Evolutionary conservation across 2,113 vertebrate species (phyloP), one percentile per base, ranked within the genome.

Genomic region (Bostrychus sinensis): DNA sequence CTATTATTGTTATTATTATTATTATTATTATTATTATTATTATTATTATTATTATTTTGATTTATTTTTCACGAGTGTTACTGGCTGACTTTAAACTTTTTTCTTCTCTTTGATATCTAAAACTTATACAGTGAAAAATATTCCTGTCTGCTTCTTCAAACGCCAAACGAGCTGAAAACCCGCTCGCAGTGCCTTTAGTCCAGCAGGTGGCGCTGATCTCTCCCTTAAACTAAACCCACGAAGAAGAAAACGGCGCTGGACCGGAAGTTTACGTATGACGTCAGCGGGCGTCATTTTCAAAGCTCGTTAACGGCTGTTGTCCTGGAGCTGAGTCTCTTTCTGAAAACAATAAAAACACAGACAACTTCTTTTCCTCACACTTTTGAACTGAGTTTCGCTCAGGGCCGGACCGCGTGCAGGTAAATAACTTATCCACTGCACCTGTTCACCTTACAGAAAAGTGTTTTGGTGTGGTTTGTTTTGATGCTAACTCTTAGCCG

Each of bases 261-360:
- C 36, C 69, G 75, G 77, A 80, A 55, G 63, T 73, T 22, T 7
- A 3, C 1, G 0, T 1, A 0, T 19, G n/a, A 42, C 32, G 37
- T 38, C 1, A 2, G 30, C 22, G 6, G 65, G 85, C 81, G 85
- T 89, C 72, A 3, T 68, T 87, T 90, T 92, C n/a, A 83, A 92
- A 90, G 66, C 68, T 51, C 23, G 60, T 54, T 58, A 86, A 88
- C 86, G 60, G 80, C 6, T 25, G 88, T 89, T 86, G 80, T 86
- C 80, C 25, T 74, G 77, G 57, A 43, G 70, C 61, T 17, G 46
- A 1, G 10, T n/a, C 12, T 30, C 1, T 9, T 4, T 2, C 1
- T 20, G 36, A 62, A 63, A 59, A 79, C 71, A 71, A 37, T 1
- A 10, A 16, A 32, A 46, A 7, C 23, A 7, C 2, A 0, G 2